Evolutionary conservation across 1,140 invertebrate genomes (phyloP).

Genomic region (Aphelenchoides avenae): DNA sequence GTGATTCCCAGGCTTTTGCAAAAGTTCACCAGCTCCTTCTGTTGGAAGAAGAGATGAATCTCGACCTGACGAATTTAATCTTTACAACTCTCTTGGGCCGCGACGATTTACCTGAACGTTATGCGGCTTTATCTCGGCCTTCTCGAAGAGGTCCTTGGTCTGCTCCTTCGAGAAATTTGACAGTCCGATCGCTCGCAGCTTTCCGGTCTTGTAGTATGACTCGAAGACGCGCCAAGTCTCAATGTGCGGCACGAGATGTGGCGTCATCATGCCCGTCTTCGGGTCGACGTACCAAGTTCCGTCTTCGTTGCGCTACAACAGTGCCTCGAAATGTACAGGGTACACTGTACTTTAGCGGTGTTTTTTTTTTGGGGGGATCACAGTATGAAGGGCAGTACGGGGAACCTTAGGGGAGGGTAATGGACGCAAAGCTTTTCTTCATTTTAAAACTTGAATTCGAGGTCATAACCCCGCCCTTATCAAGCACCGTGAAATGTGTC

Average conservation of each 20-base stretch:
- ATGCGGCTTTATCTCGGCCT: slow-evolving; percentile 22
- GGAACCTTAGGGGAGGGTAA: slow-evolving; percentile 14
- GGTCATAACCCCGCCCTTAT: slow-evolving; percentile 17
- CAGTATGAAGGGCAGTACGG: slow-evolving; percentile 2
- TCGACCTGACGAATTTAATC: slow-evolving; percentile 38
- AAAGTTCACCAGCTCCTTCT: slow-evolving; percentile 48
- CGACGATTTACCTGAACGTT: slow-evolving; percentile 15
- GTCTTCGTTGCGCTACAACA: background rate
- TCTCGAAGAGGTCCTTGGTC: slow-evolving; percentile 33
- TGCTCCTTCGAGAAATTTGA: slow-evolving; percentile 60
- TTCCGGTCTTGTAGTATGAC: slow-evolving; percentile 50
- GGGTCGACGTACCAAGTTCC: slow-evolving; percentile 29
- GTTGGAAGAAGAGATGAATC: slow-evolving; percentile 52
- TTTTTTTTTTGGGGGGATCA: slow-evolving; percentile 17
- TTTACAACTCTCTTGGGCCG: background rate
- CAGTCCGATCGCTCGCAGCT: slow-evolving; percentile 60
- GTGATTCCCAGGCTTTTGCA: slow-evolving; percentile 41
- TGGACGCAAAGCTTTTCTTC: slow-evolving; percentile 23
- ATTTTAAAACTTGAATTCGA: slow-evolving; percentile 20
- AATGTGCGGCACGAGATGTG: slow-evolving; percentile 24
- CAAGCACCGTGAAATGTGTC: background rate
- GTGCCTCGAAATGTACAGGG: slow-evolving; percentile 19
- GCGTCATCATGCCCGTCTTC: no score
- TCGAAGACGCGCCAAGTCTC: slow-evolving; percentile 58
- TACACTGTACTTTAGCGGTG: background rate